Evolutionary conservation across 2,888 invertebrate species (phyloP).

Genomic region (Heliconius ethilla): DNA sequence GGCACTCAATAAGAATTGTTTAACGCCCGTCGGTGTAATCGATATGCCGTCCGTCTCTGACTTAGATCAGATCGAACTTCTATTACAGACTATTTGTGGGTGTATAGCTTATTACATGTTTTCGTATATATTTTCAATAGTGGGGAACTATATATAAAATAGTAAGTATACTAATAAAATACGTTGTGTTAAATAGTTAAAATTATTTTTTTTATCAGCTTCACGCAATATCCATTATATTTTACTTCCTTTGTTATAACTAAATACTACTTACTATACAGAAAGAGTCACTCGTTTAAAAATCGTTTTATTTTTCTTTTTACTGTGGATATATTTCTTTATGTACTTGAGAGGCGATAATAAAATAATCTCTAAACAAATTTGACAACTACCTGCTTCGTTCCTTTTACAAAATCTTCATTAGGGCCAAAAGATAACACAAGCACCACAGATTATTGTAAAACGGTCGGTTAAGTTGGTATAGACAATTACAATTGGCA

Average conservation of each 20-base stretch:
- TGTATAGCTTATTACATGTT: neutral
- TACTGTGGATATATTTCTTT: neutral
- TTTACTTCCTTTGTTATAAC: neutral
- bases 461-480: slow-evolving; percentile 32
- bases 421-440: slow-evolving; percentile 15
- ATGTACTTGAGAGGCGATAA: neutral
- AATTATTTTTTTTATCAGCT: too few species aligned
- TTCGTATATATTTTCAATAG: neutral
- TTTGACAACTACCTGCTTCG: slow-evolving; percentile 13
- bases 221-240: neutral
- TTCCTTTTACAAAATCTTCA: slow-evolving; percentile 25
- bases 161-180: too few species aligned
- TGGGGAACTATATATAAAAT: too few species aligned
- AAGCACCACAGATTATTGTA: slow-evolving; percentile 24
- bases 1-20: slow-evolving; percentile 43
- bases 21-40: slow-evolving; percentile 42
- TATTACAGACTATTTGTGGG: slow-evolving; percentile 10
- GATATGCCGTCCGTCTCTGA: slow-evolving; percentile 35
- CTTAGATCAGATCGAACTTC: slow-evolving; percentile 21
- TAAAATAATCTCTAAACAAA: slow-evolving; percentile 19
- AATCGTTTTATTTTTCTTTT: neutral
- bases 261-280: neutral
- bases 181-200: too few species aligned
- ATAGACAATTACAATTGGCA: slow-evolving; percentile 17
- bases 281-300: neutral